Evolutionary conservation across 2,888 invertebrate genomes (phyloP).

Genomic region (Pantelozetes paolii): DNA sequence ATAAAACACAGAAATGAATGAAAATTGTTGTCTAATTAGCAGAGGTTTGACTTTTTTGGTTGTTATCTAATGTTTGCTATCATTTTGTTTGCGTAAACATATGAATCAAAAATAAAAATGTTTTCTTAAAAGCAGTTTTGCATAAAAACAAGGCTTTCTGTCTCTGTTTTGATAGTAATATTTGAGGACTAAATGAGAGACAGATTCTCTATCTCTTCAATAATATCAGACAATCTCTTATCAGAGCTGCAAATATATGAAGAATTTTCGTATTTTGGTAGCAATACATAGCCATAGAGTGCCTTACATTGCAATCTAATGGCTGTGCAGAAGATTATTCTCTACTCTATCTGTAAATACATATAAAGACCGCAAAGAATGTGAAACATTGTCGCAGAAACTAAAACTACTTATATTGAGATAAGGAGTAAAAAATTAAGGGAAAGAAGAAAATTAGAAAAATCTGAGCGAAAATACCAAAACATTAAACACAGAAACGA

Average conservation of each 20-base stretch:
- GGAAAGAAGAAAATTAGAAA: background rate
- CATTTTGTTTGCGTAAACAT: background rate
- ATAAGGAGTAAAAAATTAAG: background rate
- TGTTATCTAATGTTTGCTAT: background rate
- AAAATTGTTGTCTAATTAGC: background rate
- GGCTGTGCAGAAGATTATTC: background rate
- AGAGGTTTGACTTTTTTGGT: background rate
- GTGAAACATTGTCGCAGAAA: constrained; percentile 29
- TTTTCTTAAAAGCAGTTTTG: background rate
- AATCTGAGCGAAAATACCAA: background rate
- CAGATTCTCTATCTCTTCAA: background rate
- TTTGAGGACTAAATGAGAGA: background rate
- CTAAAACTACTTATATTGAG: constrained; percentile 8
- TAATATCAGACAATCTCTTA: constrained; percentile 18
- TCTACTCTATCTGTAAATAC: background rate
- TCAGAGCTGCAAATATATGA: background rate
- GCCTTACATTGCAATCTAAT: background rate
- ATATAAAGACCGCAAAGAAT: constrained; percentile 34
- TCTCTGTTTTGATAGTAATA: background rate
- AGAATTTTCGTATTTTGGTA: constrained; percentile 25
- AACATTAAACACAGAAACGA: too few species aligned
- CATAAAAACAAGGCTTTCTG: background rate
- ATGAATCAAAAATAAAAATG: constrained; percentile 2
- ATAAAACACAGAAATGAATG: background rate
- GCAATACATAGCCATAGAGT: constrained; percentile 7